phyloP scores from a whole-genome alignment of 2,888 invertebrate genomes.

The Aspidiotus destructor region DNA sequence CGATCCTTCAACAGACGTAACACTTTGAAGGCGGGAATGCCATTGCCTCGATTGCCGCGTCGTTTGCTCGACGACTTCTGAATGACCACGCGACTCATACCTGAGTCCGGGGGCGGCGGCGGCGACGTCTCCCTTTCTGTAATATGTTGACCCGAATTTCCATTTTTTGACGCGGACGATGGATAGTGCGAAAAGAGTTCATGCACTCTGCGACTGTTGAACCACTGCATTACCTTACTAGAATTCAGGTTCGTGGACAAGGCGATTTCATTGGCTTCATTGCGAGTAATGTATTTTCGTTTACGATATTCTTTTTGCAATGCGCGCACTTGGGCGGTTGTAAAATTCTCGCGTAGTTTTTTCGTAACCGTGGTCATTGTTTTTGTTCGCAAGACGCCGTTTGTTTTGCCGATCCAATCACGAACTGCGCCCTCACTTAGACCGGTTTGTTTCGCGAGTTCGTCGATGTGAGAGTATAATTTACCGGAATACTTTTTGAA shows the following conservation, averaged over 20 bases:
- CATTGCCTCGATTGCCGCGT: too few species aligned
- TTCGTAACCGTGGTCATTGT: neutral
- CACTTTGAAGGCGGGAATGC: neutral
- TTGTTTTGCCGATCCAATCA: neutral
- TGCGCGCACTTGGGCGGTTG: neutral
- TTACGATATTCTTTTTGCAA: neutral
- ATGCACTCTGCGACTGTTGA: neutral
- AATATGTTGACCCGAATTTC: too few species aligned
- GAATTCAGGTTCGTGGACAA: neutral
- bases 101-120: too few species aligned
- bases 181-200: neutral
- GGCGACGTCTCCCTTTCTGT: too few species aligned
- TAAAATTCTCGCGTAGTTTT: neutral
- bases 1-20: neutral
- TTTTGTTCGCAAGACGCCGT: neutral
- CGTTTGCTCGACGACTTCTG: too few species aligned
- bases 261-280: neutral
- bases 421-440: neutral
- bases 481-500: constrained; percentile 1
- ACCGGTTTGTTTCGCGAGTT: neutral
- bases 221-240: neutral
- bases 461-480: neutral
- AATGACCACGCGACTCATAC: too few species aligned
- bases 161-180: too few species aligned
- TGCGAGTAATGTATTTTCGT: neutral